Base-by-base conservation (phyloP, 2,113 vertebrate species). In the Nannobrachium achirus region DNA sequence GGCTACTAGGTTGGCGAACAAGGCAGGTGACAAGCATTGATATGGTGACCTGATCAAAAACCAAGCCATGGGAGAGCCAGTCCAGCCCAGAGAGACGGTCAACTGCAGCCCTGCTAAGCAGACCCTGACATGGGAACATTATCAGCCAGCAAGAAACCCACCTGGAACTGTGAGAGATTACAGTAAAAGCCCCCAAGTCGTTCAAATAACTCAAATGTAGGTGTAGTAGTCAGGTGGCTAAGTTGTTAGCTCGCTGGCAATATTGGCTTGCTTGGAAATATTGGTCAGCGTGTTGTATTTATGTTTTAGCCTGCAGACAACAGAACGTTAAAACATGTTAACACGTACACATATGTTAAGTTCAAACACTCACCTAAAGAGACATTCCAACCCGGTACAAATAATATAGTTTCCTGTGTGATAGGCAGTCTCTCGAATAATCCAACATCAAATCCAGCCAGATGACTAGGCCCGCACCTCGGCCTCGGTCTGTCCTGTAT, bases 401-500 rank as follows among this genome's bases (percentile, higher is more conserved):
- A 62, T 66, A 52, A 78, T 62, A 71, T 48, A 79, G 80, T 85
- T 61, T 64, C 64, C 79, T 84, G 38, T 80, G 82, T 39, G 67
- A 58, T 61, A 63, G 48, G 40, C 78, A 78, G 83, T 82, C 86
- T 74, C 86, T 56, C 19, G 77, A 88, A 86, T 90, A 91, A 80
- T 86, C 93, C 88, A 87, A 89, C 91, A 93, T 92, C 82, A 88
- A 85, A 77, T 89, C 87, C 85, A 84, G 75, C 48, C 81, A 88
- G 81, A 84, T 80, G 83, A 88, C 71, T 68, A 96, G 96, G 96
- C 96, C 95, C 91, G 73, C 80, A 81, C 76, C 63, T 81, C 92
- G 90, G 93, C 96, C 95, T 93, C 95, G 95, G 94, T 87, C 90
- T 97, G 93, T 95, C 95, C 94, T 95, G 91, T 86, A 88, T 91